These are phyloP conservation scores for Habroteleia sp. DNA, from an alignment of 2,888 invertebrate species.

Conservation along the genomic window DNA sequence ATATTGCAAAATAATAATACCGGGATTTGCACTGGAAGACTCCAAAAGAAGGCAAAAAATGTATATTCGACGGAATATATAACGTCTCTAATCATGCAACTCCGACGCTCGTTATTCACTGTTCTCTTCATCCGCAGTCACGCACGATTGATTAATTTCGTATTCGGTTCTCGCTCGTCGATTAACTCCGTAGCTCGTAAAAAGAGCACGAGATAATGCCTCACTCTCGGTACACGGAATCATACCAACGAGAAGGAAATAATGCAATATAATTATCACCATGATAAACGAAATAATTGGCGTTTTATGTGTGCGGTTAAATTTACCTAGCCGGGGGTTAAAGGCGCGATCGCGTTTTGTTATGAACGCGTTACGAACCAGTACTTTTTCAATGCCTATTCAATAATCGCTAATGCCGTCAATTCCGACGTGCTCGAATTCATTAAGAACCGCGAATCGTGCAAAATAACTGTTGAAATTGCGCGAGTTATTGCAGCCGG, in stretches of 20 bases:
- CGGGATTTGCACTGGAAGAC: conserved; percentile 1
- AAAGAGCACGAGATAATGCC: conserved; percentile 54
- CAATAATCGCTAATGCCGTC: not conserved
- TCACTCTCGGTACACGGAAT: conserved; percentile 47
- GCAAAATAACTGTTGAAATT: too few species aligned
- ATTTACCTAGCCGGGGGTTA: conserved; percentile 17
- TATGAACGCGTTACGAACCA: not conserved
- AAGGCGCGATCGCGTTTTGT: conserved; percentile 5
- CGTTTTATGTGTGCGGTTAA: conserved; percentile 31
- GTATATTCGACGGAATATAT: conserved; percentile 28
- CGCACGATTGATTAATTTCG: conserved; percentile 62
- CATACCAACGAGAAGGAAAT: conserved; percentile 53
- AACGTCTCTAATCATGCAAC: conserved; percentile 57
- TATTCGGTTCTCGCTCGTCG: conserved; percentile 62
- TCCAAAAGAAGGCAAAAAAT: conserved; percentile 2
- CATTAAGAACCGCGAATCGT: too few species aligned
- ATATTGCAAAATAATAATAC: conserved; percentile 6
- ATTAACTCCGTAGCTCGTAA: conserved; percentile 60
- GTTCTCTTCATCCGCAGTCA: conserved; percentile 56
- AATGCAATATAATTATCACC: conserved; percentile 59
- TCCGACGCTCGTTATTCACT: conserved; percentile 45
- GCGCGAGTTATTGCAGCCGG: too few species aligned
- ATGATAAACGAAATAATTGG: conserved; percentile 57
- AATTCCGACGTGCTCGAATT: too few species aligned
- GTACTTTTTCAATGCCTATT: not conserved